Conservation (phyloP, 2,888 invertebrate genomes). For the Cepaea hortensis region DNA sequence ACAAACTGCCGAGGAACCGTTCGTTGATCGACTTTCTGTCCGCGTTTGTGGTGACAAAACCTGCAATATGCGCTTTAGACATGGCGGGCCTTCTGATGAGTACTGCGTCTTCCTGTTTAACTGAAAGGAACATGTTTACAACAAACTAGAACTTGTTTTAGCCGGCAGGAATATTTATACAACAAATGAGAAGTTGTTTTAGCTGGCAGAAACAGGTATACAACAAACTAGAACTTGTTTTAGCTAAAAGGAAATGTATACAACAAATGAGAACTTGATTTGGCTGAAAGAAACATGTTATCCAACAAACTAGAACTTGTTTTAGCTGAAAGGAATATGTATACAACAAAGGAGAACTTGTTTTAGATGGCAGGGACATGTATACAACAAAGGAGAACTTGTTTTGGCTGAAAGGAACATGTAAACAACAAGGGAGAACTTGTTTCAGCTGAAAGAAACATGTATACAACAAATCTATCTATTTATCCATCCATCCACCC, state of each 20-base stretch:
- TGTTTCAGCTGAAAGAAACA: conserved; percentile 9
- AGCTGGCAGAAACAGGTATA: conserved; percentile 12
- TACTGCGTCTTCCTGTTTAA: not conserved
- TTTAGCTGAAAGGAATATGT: conserved; percentile 6
- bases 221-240: conserved; percentile 16
- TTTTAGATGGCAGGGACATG: conserved; percentile 2
- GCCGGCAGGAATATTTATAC: not conserved
- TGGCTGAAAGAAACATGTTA: conserved; percentile 10
- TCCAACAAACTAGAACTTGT: not conserved
- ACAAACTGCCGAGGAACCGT: conserved; percentile 10
- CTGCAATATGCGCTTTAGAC: conserved; percentile 13
- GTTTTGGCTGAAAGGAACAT: not conserved
- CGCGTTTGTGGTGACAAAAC: conserved; percentile 30
- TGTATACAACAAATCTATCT: too few relatives aligned
- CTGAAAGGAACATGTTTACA: not conserved
- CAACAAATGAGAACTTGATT: too few relatives aligned
- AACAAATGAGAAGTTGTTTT: too few relatives aligned
- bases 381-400: too few relatives aligned
- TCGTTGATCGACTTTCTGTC: conserved; percentile 20
- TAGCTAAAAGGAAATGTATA: not conserved
- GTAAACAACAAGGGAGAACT: conserved; percentile 17
- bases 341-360: conserved; percentile 11
- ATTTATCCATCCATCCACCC: too few relatives aligned
- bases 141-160: conserved; percentile 27
- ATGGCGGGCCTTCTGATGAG: not conserved